Conservation (phyloP, 2,888 invertebrate species). For the Tuberolachnus salignus region DNA sequence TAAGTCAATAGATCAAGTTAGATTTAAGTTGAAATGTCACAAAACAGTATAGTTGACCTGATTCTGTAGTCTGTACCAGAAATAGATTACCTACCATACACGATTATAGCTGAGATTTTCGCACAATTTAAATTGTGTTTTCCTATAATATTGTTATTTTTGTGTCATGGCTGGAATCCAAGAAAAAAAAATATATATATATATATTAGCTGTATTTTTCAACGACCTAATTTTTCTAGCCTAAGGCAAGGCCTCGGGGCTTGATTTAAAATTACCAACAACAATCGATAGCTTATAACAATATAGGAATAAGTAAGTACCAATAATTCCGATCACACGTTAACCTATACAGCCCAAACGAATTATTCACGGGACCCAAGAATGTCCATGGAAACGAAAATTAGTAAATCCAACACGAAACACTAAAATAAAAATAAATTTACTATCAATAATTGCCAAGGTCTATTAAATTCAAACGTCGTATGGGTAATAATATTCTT, state of each 20-base stretch:
- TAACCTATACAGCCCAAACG: neutral
- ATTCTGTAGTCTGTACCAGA: conserved; percentile 5
- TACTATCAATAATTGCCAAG: neutral
- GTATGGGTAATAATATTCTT: too few species aligned
- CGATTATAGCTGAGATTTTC: conserved; percentile 31
- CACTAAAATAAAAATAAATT: neutral
- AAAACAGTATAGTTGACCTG: conserved; percentile 33
- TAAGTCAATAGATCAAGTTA: neutral
- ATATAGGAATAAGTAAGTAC: neutral
- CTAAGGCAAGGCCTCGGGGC: neutral
- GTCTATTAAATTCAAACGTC: neutral
- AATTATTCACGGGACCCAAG: conserved; percentile 4
- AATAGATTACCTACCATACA: conserved; percentile 29
- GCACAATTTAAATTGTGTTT: conserved; percentile 22
- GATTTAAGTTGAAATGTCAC: conserved; percentile 25
- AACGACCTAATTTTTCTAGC: conserved; percentile 46
- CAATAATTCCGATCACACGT: neutral
- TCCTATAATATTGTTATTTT: conserved; percentile 20
- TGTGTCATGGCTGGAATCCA: conserved; percentile 39
- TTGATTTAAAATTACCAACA: conserved; percentile 6
- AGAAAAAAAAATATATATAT: neutral
- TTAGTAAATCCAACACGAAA: neutral
- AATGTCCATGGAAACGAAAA: conserved; percentile 1
- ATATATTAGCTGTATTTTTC: conserved; percentile 26
- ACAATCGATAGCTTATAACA: conserved; percentile 15